Conservation (phyloP, 2,888 invertebrate genomes). For the Chouioia cunea region DNA sequence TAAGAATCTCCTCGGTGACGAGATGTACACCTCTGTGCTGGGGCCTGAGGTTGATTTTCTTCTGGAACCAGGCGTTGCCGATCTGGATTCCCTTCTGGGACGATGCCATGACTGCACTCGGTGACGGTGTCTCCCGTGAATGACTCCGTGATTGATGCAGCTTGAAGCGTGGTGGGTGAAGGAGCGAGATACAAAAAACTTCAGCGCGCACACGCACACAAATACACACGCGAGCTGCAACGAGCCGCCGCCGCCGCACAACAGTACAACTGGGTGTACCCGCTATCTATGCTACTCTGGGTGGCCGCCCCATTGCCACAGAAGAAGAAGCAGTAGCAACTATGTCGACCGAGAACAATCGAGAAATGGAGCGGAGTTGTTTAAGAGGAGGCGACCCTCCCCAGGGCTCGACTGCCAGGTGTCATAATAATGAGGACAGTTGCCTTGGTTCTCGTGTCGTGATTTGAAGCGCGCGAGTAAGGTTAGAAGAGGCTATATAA, state of each 20-base stretch:
- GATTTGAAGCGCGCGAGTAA: too few species aligned
- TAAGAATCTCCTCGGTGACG: conserved; percentile 95
- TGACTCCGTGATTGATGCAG: neutral
- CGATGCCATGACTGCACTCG: conserved; percentile 81
- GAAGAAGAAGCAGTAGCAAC: too few species aligned
- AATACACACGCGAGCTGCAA: neutral
- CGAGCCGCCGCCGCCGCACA: neutral
- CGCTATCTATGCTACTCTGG: too few species aligned
- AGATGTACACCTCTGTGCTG: conserved; percentile 97
- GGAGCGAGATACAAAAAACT: neutral
- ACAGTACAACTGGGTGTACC: too few species aligned
- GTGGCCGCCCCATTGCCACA: too few species aligned
- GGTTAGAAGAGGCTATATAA: too few species aligned
- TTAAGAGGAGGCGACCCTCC: too few species aligned
- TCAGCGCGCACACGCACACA: neutral
- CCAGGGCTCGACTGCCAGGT: too few species aligned
- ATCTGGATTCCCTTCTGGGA: conserved; percentile 89
- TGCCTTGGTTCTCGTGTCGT: too few species aligned
- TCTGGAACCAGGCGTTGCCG: conserved; percentile 98
- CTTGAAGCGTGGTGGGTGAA: neutral
- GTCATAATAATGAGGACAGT: too few species aligned
- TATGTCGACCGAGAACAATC: too few species aligned
- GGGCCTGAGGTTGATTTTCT: conserved; percentile 94
- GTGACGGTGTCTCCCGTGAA: neutral
- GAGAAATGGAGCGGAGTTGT: too few species aligned